Base-by-base conservation (phyloP, 2,888 invertebrate species). In the Papilio elwesi region DNA sequence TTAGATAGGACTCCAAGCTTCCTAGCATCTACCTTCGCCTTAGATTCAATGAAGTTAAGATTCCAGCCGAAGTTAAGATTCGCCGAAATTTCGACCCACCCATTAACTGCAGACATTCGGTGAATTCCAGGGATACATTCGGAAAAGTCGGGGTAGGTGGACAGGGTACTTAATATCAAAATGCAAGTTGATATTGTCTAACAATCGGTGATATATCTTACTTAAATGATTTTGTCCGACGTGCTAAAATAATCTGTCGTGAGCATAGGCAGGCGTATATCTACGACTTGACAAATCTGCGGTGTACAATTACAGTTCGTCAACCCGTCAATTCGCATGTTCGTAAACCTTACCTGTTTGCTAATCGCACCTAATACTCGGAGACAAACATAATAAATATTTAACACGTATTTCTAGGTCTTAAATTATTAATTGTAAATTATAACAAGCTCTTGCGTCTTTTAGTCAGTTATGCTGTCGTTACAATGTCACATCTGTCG, bases 301-400 rank as follows among this genome's bases (percentile, higher is more conserved):
- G 53, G 26, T 57, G 53, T 53, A 70, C 70, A 55, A 55, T 62
- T 48, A 65, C 70, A 57, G 70, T 70, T 65, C 70, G 64, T 70
- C 53, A 55, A 70, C 70, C 70, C 38, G 65, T 70, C 70, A 55
- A 26, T 70, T 70, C 53, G 48, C 64, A 64, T 64, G 51, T n/a
- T 62, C 62, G 63, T 64, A 55, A 70, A 70, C 36, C 55, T 48
- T 9, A 55, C 51, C 26, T 16, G 57, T 67, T 67, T 53, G 53
- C 36, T 43, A 67, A 47, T 67, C 16, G 13, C 43, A 62, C n/a
- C 59, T 62, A n/a, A 6, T 36, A 38, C 10, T 59, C 15, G 38
- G 15, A 43, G 43, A 43, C 15, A 38, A 38, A 59, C 36, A 59
- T 0, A 43, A 43, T 43, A 38, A 38, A 6, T 26, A 59, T 59